Base-by-base conservation (phyloP, 2,113 vertebrate species). In the Delphinus delphis region DNA sequence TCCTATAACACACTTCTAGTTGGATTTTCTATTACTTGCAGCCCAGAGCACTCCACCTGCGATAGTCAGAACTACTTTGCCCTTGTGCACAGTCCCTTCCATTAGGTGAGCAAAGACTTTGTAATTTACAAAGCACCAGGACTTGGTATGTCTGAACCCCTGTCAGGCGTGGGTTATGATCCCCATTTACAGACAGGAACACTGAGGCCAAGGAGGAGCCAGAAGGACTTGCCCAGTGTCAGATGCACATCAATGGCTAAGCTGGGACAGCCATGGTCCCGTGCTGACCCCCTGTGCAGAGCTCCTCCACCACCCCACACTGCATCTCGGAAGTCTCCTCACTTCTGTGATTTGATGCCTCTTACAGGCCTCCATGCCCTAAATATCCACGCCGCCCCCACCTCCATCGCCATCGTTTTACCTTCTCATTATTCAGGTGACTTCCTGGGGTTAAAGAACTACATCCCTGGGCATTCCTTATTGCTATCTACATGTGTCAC, bases 251-350 rank as follows among this genome's bases (percentile, higher is more conserved):
- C 9, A 2, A 71, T 0, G 17, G 36, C 79, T 9, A n/a, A 84
- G 53, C 41, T 8, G 80, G 55, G 58, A 26, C 53, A 18, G 31
- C 25, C 15, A 47, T 8, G 25, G 12, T 23, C 53, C 76, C 4
- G 23, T 3, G 38, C 85, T 21, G 63, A 36, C 38, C 5, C 31
- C 25, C 26, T 18, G 26, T 5, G 13, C 26, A 23, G 41, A 3
- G 21, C 41, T 9, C 6, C 60, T 3, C 23, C 60, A 8, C 36
- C 8, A 62, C 0, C 18, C 20, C 41, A 26, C 6, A 1, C 17
- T 1, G 11, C 25, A 7, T 13, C 55, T 65, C 9, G 12, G 28
- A 93, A 14, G 23, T 9, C 28, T 17, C 14, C 20, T 17, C 33
- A 4, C 1, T 1, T 18, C 76, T 80, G 18, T 21, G 67, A 68